Evolutionary conservation across 2,888 invertebrate genomes (phyloP), one percentile per base, ranked within the genome.

Genomic region (Rhabditophanes sp.): DNA sequence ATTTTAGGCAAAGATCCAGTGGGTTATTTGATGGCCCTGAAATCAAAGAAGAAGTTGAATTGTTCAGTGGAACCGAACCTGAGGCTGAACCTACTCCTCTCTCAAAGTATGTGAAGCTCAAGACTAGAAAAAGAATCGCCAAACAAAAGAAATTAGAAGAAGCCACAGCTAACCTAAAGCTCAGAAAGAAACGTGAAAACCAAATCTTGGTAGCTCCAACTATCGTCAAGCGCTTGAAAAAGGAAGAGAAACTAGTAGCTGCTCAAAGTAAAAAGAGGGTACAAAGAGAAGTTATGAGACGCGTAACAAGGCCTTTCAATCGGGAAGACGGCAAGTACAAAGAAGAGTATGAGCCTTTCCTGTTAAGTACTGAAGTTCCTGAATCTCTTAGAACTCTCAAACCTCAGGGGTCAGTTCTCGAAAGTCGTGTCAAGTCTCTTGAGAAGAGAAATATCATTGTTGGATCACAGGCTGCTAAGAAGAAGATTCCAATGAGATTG

Each of bases 391-490:
- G 51, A 4, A 24, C 23, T 15, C 25, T 49, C 23, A 32, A 35
- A 9, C 39, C 46, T 6, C 41, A 39, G 11, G 39, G 37, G 30
- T 29, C 33, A 18, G 17, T 45, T 11, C 18, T 46, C 20, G 12
- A 25, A 21, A 47, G 46, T 48, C 36, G 50, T 5, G 17, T 50
- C 16, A 33, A 34, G 28, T 44, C 43, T 15, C 29, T 52, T 18
- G 49, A 50, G 34, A 41, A 44, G 33, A 35, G 51, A n/a, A 50
- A 50, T 32, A 41, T 50, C 22, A 16, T 50, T 26, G 34, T 41
- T 16, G 37, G 38, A 2, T 37, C 41, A n/a, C 35, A 33, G 9
- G 32, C 36, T 27, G 31, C 35, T 16, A 11, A 20, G 15, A 16
- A 17, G 23, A 30, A 26, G 16, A 19, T 38, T 28, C 50, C 44